Evolutionary conservation across 2,113 vertebrate species (phyloP), one percentile per base, ranked within the genome.

Genomic region (Herpailurus yagouaroundi): DNA sequence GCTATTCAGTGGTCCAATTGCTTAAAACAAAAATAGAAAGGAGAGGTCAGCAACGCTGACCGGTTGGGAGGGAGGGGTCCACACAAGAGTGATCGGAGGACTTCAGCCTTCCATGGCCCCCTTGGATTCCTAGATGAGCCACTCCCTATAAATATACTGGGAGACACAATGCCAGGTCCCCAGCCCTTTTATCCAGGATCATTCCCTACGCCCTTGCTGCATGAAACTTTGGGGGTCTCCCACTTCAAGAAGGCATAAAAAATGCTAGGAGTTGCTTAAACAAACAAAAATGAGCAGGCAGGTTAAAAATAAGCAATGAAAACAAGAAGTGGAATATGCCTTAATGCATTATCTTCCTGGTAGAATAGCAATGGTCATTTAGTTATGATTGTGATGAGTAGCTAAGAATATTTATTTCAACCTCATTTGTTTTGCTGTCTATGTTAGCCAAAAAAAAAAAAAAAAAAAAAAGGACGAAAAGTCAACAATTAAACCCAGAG

Each of bases 401-500:
- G 31, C n/a, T 63, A 74, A 92, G 66, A 80, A 66, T 38, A 19
- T 4, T 66, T 25, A 79, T 73, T 79, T 41, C 1, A 21, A 15
- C 52, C 74, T 55, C 93, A 85, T 89, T 63, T 89, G 63, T 81
- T 52, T 79, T 93, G 63, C 12, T 18, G 33, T 45, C 21, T 36
- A 91, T 21, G 50, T n/a, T 77, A 91, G 27, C 68, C 48, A 87
- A 93, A 79, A 89, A 91, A 63, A 45, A 8, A 5, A 33, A 48
- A 71, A 95, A 68, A 89, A 88, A 57, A 48, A 10, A 6, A n/a
- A 60, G 31, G 66, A 31, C 18, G 25, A 52, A 50, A 85, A 77
- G 25, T 86, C 23, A 69, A 87, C 55, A 79, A 82, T 57, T 36
- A 89, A 95, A 96, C 73, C 82, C n/a, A 77, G 73, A 80, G 64